These are phyloP conservation scores for Ischnura elegans DNA, from an alignment of 2,888 invertebrate genomes.

Conservation along the genomic window DNA sequence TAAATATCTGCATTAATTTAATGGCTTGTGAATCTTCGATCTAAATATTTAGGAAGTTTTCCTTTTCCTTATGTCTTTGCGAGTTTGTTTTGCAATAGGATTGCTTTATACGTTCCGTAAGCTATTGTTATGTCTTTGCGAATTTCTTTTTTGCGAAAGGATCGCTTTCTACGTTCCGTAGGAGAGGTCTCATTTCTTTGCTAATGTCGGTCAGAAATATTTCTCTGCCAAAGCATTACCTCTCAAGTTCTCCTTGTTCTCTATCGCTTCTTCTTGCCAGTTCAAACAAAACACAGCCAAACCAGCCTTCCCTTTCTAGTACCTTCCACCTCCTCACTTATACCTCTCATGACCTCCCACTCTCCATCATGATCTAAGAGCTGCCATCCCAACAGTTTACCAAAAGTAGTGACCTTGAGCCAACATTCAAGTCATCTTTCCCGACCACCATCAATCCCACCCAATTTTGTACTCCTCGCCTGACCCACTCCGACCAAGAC, in stretches of 20 bases:
- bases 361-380: background rate
- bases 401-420: constrained; percentile 13
- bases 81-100: background rate
- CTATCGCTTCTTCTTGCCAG: background rate
- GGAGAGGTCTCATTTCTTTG: background rate
- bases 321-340: background rate
- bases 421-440: constrained; percentile 38
- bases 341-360: background rate
- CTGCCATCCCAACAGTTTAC: constrained; percentile 20
- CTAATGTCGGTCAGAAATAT: background rate
- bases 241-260: background rate
- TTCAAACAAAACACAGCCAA: no score
- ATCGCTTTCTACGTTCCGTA: background rate
- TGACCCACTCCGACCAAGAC: background rate
- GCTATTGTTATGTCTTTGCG: no score
- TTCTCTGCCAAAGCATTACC: background rate
- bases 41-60: no score
- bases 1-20: no score
- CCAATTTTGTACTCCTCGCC: background rate
- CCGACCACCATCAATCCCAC: background rate
- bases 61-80: background rate
- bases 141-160: no score
- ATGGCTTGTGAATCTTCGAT: no score
- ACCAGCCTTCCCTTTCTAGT: background rate
- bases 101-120: background rate